Evolutionary conservation across 92 coral and sea anemone genomes (phyloP), one percentile per base, ranked within the genome.

Genomic region (Chrysogorgia sp.): DNA sequence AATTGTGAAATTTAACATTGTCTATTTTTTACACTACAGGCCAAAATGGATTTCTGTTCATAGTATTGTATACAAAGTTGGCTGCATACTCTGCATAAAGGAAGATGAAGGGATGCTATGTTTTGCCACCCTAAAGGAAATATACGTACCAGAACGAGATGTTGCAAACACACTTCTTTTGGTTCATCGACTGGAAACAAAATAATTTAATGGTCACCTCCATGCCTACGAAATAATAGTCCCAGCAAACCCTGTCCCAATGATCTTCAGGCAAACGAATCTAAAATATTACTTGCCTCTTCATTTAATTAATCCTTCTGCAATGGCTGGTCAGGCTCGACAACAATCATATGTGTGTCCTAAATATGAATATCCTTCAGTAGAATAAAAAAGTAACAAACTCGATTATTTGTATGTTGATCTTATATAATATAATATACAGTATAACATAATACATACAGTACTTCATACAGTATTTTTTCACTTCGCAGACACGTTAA

Each of bases 11-110:
- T 10, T 20, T 56, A 28, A 14, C 6, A 28, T 29, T 58, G 21
- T 20, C 20, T 17, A 69, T 65, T 74, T 4, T 37, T 37, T 81
- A 55, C 57, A 5, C 66, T 85, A 41, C 63, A 84, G 91, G 76
- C 32, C 63, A 19, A 88, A 75, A 59, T 84, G 88, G 91, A 56
- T 84, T 14, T 69, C 86, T 32, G 63, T 88, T 50, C 75, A 49
- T 31, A 86, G 86, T 20, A 88, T 81, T 31, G 84, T 77, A 49
- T 85, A 80, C 70, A 88, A 88, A 77, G 33, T 47, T 59, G 80
- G 79, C 31, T 67, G 84, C 40, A 77, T 74, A 23, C 59, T 88
- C 55, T 80, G 86, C 40, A 81, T 76, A 52, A 49, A 59, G 29
- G 89, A 88, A 76, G 71, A 81, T 20, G 75, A 71, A 65, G 88